A percentile compares a stretch with the other conserved stretches of the same genome.
phyloP scores from a whole-genome alignment of 2,113 vertebrate genomes.

The Terrapene triunguis region DNA sequence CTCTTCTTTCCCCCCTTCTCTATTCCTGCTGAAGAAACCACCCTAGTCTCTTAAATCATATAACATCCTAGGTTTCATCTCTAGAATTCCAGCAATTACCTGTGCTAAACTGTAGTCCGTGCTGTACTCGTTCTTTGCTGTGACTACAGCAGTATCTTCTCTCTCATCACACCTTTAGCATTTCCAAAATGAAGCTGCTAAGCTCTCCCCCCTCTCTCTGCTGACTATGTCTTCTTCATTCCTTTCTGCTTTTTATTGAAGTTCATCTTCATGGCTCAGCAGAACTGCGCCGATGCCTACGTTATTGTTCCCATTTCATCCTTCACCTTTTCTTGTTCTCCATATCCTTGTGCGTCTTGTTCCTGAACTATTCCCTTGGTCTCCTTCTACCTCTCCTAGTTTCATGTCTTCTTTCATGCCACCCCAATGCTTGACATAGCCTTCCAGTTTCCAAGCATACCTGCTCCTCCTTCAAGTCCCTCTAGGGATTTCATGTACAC shows the following conservation, averaged over 20 bases:
- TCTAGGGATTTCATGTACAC: background rate
- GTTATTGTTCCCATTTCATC: background rate
- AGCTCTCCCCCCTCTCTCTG: background rate
- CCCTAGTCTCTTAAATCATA: background rate
- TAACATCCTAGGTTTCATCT: background rate
- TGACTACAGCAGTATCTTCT: background rate
- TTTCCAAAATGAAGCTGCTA: background rate
- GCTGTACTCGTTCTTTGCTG: background rate
- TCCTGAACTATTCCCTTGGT: background rate
- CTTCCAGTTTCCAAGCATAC: background rate
- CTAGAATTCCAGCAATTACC: conserved; percentile 15
- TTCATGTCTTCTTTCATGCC: conserved; percentile 52
- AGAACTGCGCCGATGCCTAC: background rate
- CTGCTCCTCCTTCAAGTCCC: background rate
- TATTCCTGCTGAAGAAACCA: background rate
- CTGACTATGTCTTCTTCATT: background rate
- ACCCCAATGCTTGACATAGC: conserved; percentile 24
- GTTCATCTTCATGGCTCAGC: background rate
- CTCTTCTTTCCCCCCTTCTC: background rate
- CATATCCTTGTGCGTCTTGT: background rate
- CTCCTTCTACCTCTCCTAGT: background rate
- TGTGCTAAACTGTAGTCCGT: background rate
- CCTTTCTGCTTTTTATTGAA: background rate
- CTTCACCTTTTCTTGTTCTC: background rate
- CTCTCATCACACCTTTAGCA: background rate